Base-by-base conservation (phyloP, 1,140 invertebrate genomes). In the Nephotettix cincticeps region DNA sequence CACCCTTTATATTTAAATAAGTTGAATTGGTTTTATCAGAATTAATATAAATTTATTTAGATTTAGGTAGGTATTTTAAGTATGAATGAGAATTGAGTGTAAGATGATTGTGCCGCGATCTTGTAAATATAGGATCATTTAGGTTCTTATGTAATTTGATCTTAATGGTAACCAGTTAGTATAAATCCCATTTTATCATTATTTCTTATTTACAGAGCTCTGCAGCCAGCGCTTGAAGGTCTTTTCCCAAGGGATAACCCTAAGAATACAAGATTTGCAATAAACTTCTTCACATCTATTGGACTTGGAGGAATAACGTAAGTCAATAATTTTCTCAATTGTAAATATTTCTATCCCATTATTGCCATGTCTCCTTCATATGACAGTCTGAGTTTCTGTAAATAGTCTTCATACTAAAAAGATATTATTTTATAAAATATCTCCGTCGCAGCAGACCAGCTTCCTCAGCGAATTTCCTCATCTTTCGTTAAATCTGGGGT, bases 241-340 rank as follows among this genome's bases (percentile, higher is more conserved):
- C 79, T 99, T 13, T 96, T 99, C 82, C 98, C 98, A 0, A 86
- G 94, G 71, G 96, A 99, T 80, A 93, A 98, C 84, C 97, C 97
- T 0, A 91, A 93, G 78, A 97, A 99, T 80, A 99, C 97, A 0
- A 84, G 97, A 77, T 99, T 99, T 84, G 93, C 98, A 0, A 99
- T 99, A 56, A 99, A 99, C 79, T 99, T 99, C 82, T 99, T 99
- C 79, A 99, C 98, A 0, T 96, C 96, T 0, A 99, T 99, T 81
- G 98, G 97, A 75, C 84, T 99, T 21, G 98, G 97, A 69, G 97
- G 96, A 0, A 82, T 99, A 0, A 99, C 98, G 83, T 89, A 82
- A 85, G 85, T 84, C 72, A n/a, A 25, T 23, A 47, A 69, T 73
- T 6, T 66, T 40, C 25, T 36, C 28, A 14, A n/a, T 25, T n/a